phyloP scores from a whole-genome alignment of 2,888 invertebrate species.

The Thymelicus lineola region DNA sequence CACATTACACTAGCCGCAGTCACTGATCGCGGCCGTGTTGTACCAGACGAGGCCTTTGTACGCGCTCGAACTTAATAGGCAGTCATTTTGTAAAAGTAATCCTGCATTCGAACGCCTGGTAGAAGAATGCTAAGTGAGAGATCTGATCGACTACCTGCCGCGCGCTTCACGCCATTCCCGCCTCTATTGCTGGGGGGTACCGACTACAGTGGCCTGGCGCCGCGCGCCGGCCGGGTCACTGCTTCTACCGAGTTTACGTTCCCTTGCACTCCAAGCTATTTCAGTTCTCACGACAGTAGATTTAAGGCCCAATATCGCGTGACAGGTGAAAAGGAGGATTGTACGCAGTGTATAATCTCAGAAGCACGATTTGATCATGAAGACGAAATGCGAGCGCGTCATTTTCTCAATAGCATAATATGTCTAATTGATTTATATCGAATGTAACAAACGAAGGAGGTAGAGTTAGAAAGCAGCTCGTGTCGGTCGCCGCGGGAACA shows the following conservation, averaged over 20 bases:
- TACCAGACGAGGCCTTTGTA: constrained; percentile 1
- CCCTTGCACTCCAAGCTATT: constrained; percentile 15
- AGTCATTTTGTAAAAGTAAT: constrained; percentile 37
- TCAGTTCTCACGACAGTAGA: not conserved
- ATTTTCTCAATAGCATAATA: constrained; percentile 39
- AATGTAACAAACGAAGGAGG: constrained; percentile 34
- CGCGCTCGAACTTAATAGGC: constrained; percentile 17
- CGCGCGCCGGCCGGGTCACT: not conserved
- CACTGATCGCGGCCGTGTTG: not conserved
- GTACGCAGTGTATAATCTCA: constrained; percentile 32
- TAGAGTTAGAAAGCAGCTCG: constrained; percentile 31
- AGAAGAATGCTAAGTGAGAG: constrained; percentile 34
- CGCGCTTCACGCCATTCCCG: not conserved
- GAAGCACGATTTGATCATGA: constrained; percentile 38
- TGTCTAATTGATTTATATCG: constrained; percentile 39
- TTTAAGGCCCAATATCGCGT: not conserved
- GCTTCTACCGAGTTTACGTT: constrained; percentile 12
- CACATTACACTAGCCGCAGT: too few relatives aligned
- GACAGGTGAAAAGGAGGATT: not conserved
- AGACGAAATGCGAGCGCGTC: constrained; percentile 34
- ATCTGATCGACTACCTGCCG: constrained; percentile 19
- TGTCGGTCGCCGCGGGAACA: constrained; percentile 28
- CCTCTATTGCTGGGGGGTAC: not conserved
- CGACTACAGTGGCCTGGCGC: not conserved
- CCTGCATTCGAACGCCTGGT: constrained; percentile 29